Evolutionary conservation across 1,140 invertebrate genomes (phyloP).

Genomic region (Neodiprion lecontei): DNA sequence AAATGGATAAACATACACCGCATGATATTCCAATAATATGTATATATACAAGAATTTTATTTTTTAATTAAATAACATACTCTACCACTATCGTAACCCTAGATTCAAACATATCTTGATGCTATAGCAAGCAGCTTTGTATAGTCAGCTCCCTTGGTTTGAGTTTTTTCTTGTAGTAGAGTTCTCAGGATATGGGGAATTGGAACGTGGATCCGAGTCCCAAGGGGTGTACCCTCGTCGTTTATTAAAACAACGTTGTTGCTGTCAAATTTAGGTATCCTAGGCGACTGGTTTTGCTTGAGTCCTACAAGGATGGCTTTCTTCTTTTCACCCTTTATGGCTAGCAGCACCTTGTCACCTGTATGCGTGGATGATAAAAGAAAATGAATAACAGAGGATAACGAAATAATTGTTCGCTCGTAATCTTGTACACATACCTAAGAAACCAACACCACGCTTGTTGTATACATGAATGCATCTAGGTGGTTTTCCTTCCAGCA

Average conservation of each 20-base stretch:
- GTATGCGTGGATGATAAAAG: constrained; percentile 31
- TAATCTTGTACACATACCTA: constrained; percentile 61
- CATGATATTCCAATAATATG: too few species aligned
- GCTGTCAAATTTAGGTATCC: constrained; percentile 92
- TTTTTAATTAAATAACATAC: too few species aligned
- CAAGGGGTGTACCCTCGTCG: constrained; percentile 90
- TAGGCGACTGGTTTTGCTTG: constrained; percentile 82
- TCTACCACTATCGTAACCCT: too few species aligned
- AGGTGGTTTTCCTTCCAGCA: constrained; percentile 91
- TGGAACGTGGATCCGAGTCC: constrained; percentile 93
- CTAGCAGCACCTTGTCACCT: constrained; percentile 92
- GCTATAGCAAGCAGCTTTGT: constrained; percentile 95
- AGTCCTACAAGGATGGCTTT: constrained; percentile 94
- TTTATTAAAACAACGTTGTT: constrained; percentile 98
- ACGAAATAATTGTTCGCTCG: neutral
- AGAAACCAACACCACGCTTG: constrained; percentile 70
- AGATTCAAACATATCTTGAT: constrained; percentile 85
- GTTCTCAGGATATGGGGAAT: constrained; percentile 92
- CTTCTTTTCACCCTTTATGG: constrained; percentile 96
- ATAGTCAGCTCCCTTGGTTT: constrained; percentile 88
- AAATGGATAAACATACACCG: too few species aligned
- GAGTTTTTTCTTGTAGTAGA: constrained; percentile 82
- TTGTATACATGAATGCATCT: constrained; percentile 90
- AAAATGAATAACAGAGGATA: constrained; percentile 12
- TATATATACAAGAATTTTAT: too few species aligned